A percentile compares a stretch with the other conserved stretches of the same genome.
Conservation (phyloP, 2,888 invertebrate genomes). For the Leucoma salicis region DNA sequence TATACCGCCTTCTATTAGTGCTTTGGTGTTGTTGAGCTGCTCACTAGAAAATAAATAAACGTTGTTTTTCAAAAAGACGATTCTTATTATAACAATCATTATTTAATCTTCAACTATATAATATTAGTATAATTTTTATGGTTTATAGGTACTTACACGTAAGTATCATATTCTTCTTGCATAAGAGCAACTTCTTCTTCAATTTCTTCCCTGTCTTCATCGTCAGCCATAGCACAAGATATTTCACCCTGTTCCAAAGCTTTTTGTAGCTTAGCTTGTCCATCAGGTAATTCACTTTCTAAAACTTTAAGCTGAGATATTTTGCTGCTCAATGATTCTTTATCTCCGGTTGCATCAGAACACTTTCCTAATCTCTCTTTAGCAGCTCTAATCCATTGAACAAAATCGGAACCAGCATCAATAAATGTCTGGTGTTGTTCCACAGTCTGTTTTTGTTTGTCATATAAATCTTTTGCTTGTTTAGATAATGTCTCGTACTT, state of each 20-base stretch:
- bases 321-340: constrained; percentile 93
- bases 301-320: constrained; percentile 92
- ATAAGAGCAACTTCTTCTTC: constrained; percentile 95
- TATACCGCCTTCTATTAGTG: constrained; percentile 91
- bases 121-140: no score
- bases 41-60: constrained; percentile 78
- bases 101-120: constrained; percentile 1
- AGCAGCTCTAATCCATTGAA: constrained; percentile 95
- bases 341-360: constrained; percentile 95
- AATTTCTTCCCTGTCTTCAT: constrained; percentile 93
- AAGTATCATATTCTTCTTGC: constrained; percentile 95
- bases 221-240: constrained; percentile 92
- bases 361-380: constrained; percentile 95
- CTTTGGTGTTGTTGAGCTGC: constrained; percentile 89
- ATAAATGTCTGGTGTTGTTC: constrained; percentile 96
- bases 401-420: constrained; percentile 95
- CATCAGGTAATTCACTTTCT: constrained; percentile 91
- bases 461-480: constrained; percentile 94
- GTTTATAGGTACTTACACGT: constrained; percentile 81
- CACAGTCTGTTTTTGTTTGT: constrained; percentile 93
- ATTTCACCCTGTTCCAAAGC: constrained; percentile 92
- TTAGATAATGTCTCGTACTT: constrained; percentile 95
- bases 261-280: constrained; percentile 90
- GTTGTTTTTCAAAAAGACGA: neutral
- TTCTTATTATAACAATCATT: no score